These are phyloP conservation scores for Euproctis similis DNA, from an alignment of 2,888 invertebrate genomes.

Conservation along the genomic window DNA sequence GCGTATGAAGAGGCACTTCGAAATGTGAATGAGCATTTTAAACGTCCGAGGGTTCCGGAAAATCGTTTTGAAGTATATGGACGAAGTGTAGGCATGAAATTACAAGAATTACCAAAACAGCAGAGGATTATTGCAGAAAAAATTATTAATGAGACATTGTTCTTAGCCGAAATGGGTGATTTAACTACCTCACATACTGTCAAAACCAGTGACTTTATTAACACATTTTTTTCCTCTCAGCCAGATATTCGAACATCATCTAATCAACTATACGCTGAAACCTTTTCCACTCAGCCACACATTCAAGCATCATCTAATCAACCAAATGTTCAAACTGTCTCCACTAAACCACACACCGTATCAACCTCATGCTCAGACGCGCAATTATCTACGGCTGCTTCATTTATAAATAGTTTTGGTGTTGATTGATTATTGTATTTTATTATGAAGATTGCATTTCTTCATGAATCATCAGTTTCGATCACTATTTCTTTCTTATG, in stretches of 20 bases:
- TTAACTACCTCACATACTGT: slow-evolving; percentile 1
- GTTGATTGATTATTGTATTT: background rate
- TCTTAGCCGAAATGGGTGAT: background rate
- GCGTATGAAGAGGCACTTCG: background rate
- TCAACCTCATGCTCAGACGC: background rate
- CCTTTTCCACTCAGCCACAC: background rate
- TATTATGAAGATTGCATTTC: background rate
- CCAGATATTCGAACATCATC: no score
- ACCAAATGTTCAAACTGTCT: no score
- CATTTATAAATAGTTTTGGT: slow-evolving; percentile 1
- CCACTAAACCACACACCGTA: no score
- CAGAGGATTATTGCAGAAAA: slow-evolving; percentile 1
- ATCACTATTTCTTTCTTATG: background rate
- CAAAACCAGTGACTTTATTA: background rate
- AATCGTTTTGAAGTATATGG: background rate
- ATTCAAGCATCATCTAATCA: no score
- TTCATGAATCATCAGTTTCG: no score
- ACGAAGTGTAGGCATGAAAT: background rate
- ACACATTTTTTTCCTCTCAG: no score
- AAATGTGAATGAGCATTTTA: background rate
- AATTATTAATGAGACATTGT: background rate
- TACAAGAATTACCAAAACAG: background rate
- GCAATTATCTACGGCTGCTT: background rate
- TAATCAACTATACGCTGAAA: background rate
- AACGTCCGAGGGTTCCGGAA: background rate